Evolutionary conservation across 1,140 invertebrate genomes (phyloP), one percentile per base, ranked within the genome.

Genomic region (Brachionus koreanus): DNA sequence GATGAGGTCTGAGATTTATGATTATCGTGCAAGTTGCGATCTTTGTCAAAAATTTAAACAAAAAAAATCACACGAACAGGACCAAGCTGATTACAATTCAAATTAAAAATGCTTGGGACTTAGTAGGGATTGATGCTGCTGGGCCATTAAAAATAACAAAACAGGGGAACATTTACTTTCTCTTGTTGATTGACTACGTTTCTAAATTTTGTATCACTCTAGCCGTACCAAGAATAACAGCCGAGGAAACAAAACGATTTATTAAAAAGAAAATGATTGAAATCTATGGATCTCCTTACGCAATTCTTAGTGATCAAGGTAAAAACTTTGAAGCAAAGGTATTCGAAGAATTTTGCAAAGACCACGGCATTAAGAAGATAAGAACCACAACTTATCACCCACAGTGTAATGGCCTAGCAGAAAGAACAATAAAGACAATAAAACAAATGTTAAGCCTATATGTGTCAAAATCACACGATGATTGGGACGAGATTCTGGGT

Each of bases 381-480:
- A 52, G 83, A n/a, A 87, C 86, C 0, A 84, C 83, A 5, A 81
- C 85, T 0, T 87, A 86, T 63, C 83, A 86, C 67, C 86, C 87
- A 5, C 83, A 84, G 42, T 81, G 84, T 0, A 86, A 87, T 74
- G 86, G 87, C 0, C 46, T 85, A 39, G 84, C 85, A 1, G 84
- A 87, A 39, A 77, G 86, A 16, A 84, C 86, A 16, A 87, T 87
- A 63, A n/a, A 81, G 25, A 86, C 86, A 13, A 9, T 43, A 86
- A 72, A 72, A 16, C 7, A 72, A 43, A 72, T 35, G 39, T 23
- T 72, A 72, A 35, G 67, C 13, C 13, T 13, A 9, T 43, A 13
- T 16, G 67, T 39, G 16, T 10, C 7, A 7, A 43, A 72, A 43
- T 7, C 7, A 13, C 67, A 43, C 16, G 9, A 13, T 7, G 25